phyloP scores from a whole-genome alignment of 2,888 invertebrate species.

The Heliconius cydno region DNA sequence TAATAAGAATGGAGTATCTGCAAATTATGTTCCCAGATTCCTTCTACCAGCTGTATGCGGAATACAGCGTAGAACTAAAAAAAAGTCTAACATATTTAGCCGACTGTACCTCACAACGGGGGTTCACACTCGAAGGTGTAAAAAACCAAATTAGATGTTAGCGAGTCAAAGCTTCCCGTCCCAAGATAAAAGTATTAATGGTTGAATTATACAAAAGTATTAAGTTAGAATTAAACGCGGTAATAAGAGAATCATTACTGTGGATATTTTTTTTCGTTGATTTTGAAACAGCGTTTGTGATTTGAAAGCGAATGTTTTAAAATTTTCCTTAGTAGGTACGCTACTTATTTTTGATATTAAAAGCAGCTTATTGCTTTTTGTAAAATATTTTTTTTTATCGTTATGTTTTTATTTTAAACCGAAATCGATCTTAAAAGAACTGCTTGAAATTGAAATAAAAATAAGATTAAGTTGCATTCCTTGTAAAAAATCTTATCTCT shows the following conservation, averaged over 20 bases:
- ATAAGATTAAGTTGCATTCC: neutral
- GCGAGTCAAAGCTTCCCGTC: slow-evolving; percentile 43
- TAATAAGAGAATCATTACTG: slow-evolving; percentile 36
- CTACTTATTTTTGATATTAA: too few relatives aligned
- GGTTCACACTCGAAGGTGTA: slow-evolving; percentile 62
- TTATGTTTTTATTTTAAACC: neutral
- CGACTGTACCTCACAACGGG: slow-evolving; percentile 56
- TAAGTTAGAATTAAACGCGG: slow-evolving; percentile 35
- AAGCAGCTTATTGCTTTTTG: too few relatives aligned
- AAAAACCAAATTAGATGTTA: slow-evolving; percentile 55
- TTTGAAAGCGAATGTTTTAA: neutral
- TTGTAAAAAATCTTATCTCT: slow-evolving; percentile 11
- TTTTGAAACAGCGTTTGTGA: neutral
- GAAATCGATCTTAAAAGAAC: too few relatives aligned
- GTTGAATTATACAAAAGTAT: slow-evolving; percentile 44
- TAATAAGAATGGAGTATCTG: neutral
- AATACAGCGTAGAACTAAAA: neutral
- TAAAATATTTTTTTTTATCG: too few relatives aligned
- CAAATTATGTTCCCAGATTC: neutral
- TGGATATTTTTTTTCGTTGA: neutral
- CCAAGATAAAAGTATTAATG: slow-evolving; percentile 48
- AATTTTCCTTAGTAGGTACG: too few relatives aligned
- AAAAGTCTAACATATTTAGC: neutral
- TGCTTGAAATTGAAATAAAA: neutral
- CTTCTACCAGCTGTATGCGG: neutral